Base-by-base conservation (phyloP, 2,888 invertebrate species). In the Fragum whitleyi region DNA sequence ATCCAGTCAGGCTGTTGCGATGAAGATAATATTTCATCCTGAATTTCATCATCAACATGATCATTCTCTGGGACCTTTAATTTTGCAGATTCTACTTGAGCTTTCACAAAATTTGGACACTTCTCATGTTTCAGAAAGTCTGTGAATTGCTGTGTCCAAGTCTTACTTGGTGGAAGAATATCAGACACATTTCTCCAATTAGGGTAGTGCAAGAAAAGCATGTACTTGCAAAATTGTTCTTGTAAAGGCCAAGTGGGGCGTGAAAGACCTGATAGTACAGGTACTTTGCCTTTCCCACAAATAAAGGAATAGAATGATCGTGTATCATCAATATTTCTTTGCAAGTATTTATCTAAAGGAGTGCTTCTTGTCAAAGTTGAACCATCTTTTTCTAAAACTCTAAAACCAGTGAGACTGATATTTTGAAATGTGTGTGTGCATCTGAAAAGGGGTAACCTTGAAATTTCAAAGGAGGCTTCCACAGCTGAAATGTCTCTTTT, bases 401-500 rank as follows among this genome's bases (percentile, higher is more conserved):
- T 62, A 28, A 39, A 71, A 2, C 84, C 86, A 51, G 81, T 51
- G 11, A 87, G 57, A 74, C 86, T 86, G 11, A 86, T 55, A 77
- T 42, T 51, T 67, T 86, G 81, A 78, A 87, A 86, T 1, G 28
- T 23, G 61, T 87, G 86, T 69, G 83, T 86, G n/a, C 67, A 86
- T 11, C 81, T 65, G 62, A 74, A 86, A 1, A 87, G 74, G 51
- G 79, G 86, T 57, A 77, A 26, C 32, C n/a, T 19, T 23, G 28
- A 36, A 14, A 85, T 57, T 70, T 83, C 86, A 83, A 68, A 86
- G 19, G 84, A 72, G 14, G 83, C 79, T 68, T 84, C 86, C 32
- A 84, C 82, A 21, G 69, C 68, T 23, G 85, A 85, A n/a, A 87
- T 51, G 42, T 85, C 86, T 19, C 85, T 36, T 77, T 86, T 86